Percentiles rank a stretch among this genome's conserved stretches.
phyloP scores from a whole-genome alignment of 30 jellyfish, hydroid and myxozoan species.

The Hydractinia symbiolongicarpus region DNA sequence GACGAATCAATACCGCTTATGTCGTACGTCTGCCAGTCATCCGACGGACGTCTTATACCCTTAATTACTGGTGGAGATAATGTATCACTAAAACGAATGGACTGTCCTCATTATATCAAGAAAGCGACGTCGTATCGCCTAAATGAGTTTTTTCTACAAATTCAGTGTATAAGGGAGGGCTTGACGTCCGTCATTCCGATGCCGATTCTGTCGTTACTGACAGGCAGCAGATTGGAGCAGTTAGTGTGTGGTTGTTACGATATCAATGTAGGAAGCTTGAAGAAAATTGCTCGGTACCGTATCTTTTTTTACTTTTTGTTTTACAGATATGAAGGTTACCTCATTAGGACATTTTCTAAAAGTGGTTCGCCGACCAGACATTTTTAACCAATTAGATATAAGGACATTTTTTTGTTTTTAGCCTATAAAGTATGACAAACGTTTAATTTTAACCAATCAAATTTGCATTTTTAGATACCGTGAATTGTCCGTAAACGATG shows the following conservation, averaged over 20 bases:
- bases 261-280: constrained; percentile 49
- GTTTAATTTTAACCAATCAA: not conserved
- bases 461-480: constrained; percentile 51
- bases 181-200: constrained; percentile 65
- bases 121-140: constrained; percentile 63
- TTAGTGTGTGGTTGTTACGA: constrained; percentile 75
- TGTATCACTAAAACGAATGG: constrained; percentile 44
- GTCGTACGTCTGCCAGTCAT: constrained; percentile 78
- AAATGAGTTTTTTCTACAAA: constrained; percentile 58
- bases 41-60: constrained; percentile 74
- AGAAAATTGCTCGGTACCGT: constrained; percentile 60
- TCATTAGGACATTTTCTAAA: too few species aligned
- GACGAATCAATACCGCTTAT: constrained; percentile 66
- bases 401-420: too few species aligned
- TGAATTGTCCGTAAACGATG: constrained; percentile 40
- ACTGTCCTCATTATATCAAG: constrained; percentile 57
- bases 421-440: not conserved
- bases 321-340: not conserved
- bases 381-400: too few species aligned
- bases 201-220: constrained; percentile 68
- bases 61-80: constrained; percentile 80
- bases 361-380: too few species aligned
- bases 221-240: constrained; percentile 63
- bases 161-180: constrained; percentile 67
- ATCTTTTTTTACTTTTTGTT: not conserved